Conservation (phyloP, 2,797 vertebrate genomes). For the Peromyscus aztecus region DNA sequence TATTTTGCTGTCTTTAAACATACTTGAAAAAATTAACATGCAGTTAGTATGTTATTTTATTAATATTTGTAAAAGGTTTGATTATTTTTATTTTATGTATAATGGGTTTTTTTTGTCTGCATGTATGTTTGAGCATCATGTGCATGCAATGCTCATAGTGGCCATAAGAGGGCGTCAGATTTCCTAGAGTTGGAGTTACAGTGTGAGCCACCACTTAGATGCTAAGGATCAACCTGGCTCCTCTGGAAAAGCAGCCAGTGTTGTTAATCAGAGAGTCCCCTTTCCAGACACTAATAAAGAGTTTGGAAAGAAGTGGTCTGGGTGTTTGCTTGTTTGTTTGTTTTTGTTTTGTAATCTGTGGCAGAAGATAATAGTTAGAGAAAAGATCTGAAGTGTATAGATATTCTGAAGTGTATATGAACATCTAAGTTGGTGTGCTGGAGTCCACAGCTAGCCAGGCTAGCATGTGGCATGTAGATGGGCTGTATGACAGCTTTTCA, state of each 20-base stretch:
- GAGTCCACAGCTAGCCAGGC: not conserved
- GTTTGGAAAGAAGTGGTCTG: not conserved
- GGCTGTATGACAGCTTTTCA: not conserved
- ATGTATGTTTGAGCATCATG: not conserved
- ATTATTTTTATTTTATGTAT: not conserved
- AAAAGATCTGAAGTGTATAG: not conserved
- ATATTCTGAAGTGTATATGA: not conserved
- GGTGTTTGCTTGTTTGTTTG: not conserved
- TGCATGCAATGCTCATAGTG: not conserved
- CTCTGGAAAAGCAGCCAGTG: not conserved
- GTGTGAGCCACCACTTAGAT: not conserved
- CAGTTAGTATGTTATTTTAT: not conserved
- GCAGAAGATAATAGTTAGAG: not conserved
- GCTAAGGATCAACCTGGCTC: not conserved
- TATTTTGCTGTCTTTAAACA: not conserved
- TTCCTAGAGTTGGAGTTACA: not conserved
- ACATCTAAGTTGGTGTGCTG: not conserved
- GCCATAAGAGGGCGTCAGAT: not conserved
- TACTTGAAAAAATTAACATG: conserved; percentile 26
- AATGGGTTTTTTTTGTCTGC: not conserved
- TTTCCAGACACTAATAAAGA: not conserved
- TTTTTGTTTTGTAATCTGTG: not conserved
- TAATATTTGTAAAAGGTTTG: not conserved
- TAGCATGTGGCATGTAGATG: not conserved
- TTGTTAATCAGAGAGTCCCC: not conserved